Base-by-base conservation (phyloP, 2,888 invertebrate genomes). In the Iselma pallidipennis region DNA sequence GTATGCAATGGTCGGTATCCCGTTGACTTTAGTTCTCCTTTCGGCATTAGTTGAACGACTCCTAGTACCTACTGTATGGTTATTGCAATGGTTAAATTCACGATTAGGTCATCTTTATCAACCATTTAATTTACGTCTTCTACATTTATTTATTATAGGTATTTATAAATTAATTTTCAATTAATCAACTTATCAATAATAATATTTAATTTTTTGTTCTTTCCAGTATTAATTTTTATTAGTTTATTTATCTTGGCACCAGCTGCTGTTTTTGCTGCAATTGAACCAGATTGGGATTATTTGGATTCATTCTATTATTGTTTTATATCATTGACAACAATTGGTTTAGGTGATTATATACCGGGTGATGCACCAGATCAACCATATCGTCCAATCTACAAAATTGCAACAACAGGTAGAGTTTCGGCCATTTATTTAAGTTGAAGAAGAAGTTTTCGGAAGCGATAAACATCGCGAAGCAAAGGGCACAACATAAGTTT, bases 261-360 rank as follows among this genome's bases (percentile, higher is more conserved):
- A 0, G 91, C 95, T 0, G 85, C 84, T 28, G 82, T 90, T 49
- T 95, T 94, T 82, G 86, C 90, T 16, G 80, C 83, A 51, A 80
- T 95, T 64, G 95, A 95, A 80, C 88, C 90, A 0, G 88, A 88
- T 7, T 94, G 94, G 94, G 90, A 90, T 78, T 91, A 88, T 80
- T 83, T 95, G 68, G 95, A 95, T 82, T 90, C 94, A 0, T 86
- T 95, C 76, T 95, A 95, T 82, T 95, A 94, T 82, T 95, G 94
- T 82, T 94, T 95, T 83, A 92, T 95, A 73, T 94, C 94, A 12
- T 83, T 95, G 67, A 94, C 95, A 23, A 95, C 95, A 65, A 92
- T 95, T 74, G 93, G 95, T 12, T 85, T 95, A 2, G 95, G 95
- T 0, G 95, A 95, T 82, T 94, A 92, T 82, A 92, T 95, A 68